Base-by-base conservation (phyloP, 2,113 vertebrate species). In the Eurystomus gularis region DNA sequence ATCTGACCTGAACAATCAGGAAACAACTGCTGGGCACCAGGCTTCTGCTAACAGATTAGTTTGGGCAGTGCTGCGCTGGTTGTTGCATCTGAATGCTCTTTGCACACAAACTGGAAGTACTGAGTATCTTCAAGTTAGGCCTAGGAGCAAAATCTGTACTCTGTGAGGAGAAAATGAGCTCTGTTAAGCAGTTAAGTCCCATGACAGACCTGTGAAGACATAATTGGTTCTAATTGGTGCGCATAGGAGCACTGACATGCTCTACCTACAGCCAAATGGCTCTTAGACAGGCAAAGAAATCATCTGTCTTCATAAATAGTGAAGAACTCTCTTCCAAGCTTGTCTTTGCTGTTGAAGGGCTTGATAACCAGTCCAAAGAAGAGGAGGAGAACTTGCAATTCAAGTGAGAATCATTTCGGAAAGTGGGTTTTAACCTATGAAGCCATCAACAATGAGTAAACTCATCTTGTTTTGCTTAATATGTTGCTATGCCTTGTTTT, bases 171-270 rank as follows among this genome's bases (percentile, higher is more conserved):
- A 93, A 83, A 94, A 76, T 61, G 58, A 87, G 39, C 57, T 87
- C 72, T 3, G 15, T 64, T 78, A 82, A 79, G 68, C 42, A 71
- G 29, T 82, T 88, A 76, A 87, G n/a, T 79, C 39, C 64, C 37
- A 9, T 94, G 64, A 70, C 86, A 96, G 37, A 60, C n/a, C 64
- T 91, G 7, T 88, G 75, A 85, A 73, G 60, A 60, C 48, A 55
- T 92, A 82, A 92, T 42, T 95, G 78, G 29, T 73, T 96, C 62
- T 97, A 91, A 88, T 14, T 93, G 88, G 26, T 1, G 8, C 44
- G 94, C 64, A 26, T 2, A 81, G 79, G 72, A 91, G 48, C 40
- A 52, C 40, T 91, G 93, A 72, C 61, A 77, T 88, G 37, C 35
- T 81, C 75, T 91, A 77, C 79, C 77, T 86, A 72, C 75, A 90